Base-by-base conservation (phyloP, 2,113 vertebrate species). In the Hemibagrus wyckioides region DNA sequence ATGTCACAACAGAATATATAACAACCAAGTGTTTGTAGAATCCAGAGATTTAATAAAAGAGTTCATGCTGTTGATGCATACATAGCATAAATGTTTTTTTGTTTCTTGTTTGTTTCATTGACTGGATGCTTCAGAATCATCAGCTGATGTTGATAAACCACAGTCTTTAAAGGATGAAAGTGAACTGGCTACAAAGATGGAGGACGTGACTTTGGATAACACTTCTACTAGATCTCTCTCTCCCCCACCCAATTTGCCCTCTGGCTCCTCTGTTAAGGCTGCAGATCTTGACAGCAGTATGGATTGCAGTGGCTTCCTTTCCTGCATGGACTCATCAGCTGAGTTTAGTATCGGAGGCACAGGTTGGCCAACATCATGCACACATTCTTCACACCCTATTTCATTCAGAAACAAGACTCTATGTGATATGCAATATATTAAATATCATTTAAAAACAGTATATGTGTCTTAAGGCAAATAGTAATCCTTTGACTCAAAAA, bases 301-400 rank as follows among this genome's bases (percentile, higher is more conserved):
- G 89, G 88, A 87, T 28, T 85, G n/a, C 81, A 86, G 59, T 63
- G 52, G 76, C 19, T 25, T 63, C 9, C 17, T 65, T 15, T 33
- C 86, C 10, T 17, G 75, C 82, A 56, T 79, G 52, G 57, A 87
- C 19, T 83, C 28, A 14, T 85, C 83, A 50, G 44, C 56, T 59
- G 87, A 84, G 23, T 48, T 69, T 28, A n/a, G 13, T 39, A 25
- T n/a, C 48, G 71, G 30, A 48, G 83, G 50, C 50, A 21, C 76
- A 92, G 92, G 91, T 94, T 33, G 14, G 84, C 77, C 86, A 44
- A 57, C 30, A 41, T 80, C 15, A 54, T 41, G 23, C 8, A 81
- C 63, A 69, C 48, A 50, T 71, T 80, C 13, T 7, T 67, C 57
- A 69, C 23, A 14, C 17, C 3, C 30, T n/a, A 57, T 81, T 44